These are phyloP conservation scores for Lordiphosa andalusiaca DNA, from an alignment of 2,888 invertebrate species.

Conservation along the genomic window DNA sequence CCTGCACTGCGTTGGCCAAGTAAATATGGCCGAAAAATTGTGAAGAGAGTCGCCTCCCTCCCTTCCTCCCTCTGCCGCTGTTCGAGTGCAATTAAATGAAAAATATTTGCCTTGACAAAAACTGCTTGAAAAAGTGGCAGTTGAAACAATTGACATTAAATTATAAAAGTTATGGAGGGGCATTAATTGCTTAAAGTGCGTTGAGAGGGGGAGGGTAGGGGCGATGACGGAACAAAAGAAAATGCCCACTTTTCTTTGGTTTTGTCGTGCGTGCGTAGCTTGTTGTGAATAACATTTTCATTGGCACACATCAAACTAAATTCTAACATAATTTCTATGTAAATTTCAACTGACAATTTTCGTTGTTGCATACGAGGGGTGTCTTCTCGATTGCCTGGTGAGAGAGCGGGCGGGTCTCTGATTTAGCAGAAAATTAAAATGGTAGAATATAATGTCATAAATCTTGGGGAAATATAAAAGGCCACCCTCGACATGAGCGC, in stretches of 20 bases:
- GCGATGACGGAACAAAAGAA: background rate
- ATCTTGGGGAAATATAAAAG: too few relatives aligned
- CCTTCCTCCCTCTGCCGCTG: constrained; percentile 25
- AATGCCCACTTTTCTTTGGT: constrained; percentile 12
- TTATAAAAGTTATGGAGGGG: constrained; percentile 29
- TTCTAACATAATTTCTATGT: constrained; percentile 55
- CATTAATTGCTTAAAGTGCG: constrained; percentile 23
- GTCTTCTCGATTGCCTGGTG: too few relatives aligned
- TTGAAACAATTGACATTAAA: constrained; percentile 28
- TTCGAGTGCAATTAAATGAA: constrained; percentile 68
- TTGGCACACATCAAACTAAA: constrained; percentile 58
- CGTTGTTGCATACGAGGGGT: background rate
- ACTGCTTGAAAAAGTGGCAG: constrained; percentile 34
- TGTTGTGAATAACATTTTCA: constrained; percentile 33
- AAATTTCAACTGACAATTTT: constrained; percentile 66
- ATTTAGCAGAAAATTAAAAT: too few relatives aligned
- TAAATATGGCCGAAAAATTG: constrained; percentile 47
- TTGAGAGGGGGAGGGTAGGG: background rate
- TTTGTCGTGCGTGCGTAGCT: constrained; percentile 7
- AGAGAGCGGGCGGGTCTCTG: too few relatives aligned
- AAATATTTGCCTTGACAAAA: constrained; percentile 53
- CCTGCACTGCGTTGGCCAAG: constrained; percentile 55
- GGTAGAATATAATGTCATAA: too few relatives aligned
- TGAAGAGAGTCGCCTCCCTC: constrained; percentile 4
- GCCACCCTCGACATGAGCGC: constrained; percentile 45